Conservation (phyloP, 2,113 vertebrate genomes). For the Myotis brandtii region DNA sequence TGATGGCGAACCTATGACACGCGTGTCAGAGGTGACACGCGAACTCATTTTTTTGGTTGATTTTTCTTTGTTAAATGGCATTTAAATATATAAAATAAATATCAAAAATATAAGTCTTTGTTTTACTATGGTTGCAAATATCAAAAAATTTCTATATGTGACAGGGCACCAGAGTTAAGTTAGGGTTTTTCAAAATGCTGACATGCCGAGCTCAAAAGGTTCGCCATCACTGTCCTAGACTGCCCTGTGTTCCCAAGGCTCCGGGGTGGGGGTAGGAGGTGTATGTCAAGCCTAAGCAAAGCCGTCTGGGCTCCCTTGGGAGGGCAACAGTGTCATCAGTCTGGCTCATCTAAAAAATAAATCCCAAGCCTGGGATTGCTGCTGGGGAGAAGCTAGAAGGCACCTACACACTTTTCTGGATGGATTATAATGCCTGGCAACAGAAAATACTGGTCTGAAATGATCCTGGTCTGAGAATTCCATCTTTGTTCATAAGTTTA, state of each 20-base stretch:
- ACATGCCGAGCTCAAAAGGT: too few species aligned
- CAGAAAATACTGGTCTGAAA: conserved; percentile 65
- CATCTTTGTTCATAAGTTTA: conserved; percentile 33
- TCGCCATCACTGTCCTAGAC: not conserved
- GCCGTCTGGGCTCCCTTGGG: not conserved
- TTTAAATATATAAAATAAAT: too few species aligned
- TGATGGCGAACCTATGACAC: too few species aligned
- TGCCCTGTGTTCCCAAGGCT: not conserved
- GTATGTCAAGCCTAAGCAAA: conserved; percentile 5
- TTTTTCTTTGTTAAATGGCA: too few species aligned
- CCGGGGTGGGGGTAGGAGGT: not conserved
- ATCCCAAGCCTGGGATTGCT: not conserved
- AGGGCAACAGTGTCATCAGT: not conserved
- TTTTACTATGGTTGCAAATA: too few species aligned
- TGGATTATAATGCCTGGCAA: not conserved
- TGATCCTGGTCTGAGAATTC: conserved; percentile 41
- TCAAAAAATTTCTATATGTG: too few species aligned
- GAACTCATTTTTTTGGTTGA: too few species aligned
- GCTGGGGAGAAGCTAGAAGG: not conserved
- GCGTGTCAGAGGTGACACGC: too few species aligned
- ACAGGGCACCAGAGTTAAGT: too few species aligned
- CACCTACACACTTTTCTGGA: not conserved
- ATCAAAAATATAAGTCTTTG: too few species aligned
- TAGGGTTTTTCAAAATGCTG: too few species aligned
- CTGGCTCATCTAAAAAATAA: not conserved